phyloP scores from a whole-genome alignment of 2,797 vertebrate genomes.

The Trachurus trachurus region DNA sequence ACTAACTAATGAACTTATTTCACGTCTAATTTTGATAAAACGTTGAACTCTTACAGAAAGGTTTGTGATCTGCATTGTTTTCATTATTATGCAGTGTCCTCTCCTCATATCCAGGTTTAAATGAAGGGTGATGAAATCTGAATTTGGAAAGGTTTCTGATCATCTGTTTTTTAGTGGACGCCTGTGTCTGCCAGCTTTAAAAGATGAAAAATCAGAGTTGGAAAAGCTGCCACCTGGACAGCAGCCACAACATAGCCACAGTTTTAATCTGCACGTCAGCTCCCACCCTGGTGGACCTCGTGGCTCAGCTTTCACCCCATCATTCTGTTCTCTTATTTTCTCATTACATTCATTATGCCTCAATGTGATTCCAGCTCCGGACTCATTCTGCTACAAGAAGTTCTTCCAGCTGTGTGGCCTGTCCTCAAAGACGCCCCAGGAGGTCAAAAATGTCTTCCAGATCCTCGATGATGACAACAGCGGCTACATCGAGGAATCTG shows the following conservation, averaged over 20 bases:
- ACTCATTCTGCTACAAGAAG: constrained; percentile 94
- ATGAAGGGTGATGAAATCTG: constrained; percentile 15
- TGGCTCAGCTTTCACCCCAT: not conserved
- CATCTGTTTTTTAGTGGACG: constrained; percentile 25
- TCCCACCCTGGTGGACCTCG: not conserved
- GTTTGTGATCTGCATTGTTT: constrained; percentile 31
- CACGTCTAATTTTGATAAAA: constrained; percentile 8
- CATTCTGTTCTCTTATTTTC: not conserved
- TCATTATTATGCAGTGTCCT: constrained; percentile 6
- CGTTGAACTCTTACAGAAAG: constrained; percentile 5
- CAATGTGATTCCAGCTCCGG: constrained; percentile 87
- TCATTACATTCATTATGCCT: constrained; percentile 13
- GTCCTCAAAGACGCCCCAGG: constrained; percentile 91
- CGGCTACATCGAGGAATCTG: constrained; percentile 94
- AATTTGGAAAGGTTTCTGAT: constrained; percentile 55
- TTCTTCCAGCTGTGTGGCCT: constrained; percentile 96
- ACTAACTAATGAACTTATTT: not conserved
- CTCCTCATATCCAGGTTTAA: constrained; percentile 17
- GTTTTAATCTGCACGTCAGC: constrained; percentile 56
- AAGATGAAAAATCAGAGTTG: constrained; percentile 32
- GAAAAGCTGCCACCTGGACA: constrained; percentile 45
- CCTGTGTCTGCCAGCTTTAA: constrained; percentile 42
- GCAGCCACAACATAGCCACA: constrained; percentile 23
- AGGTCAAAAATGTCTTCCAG: constrained; percentile 93
- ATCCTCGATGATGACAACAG: constrained; percentile 94